phyloP scores from a whole-genome alignment of 2,888 invertebrate species.

The Troides aeacus region DNA sequence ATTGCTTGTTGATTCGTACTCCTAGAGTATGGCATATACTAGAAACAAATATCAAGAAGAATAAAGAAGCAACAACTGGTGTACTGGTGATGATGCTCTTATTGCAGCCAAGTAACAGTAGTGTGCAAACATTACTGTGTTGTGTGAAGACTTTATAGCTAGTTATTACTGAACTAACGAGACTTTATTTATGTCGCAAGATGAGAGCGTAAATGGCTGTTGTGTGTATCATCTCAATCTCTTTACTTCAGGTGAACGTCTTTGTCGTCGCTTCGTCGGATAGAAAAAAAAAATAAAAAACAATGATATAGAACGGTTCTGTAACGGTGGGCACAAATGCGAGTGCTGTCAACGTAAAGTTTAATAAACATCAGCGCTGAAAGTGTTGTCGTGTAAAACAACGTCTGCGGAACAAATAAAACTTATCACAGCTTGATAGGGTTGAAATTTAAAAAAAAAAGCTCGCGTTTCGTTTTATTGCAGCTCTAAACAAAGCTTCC shows the following conservation, averaged over 20 bases:
- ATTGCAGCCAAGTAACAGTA: too few species aligned
- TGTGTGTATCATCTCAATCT: too few species aligned
- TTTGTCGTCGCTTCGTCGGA: too few species aligned
- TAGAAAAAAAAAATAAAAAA: not conserved
- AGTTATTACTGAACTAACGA: too few species aligned
- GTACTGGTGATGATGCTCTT: too few species aligned
- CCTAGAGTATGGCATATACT: too few species aligned
- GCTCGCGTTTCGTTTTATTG: not conserved
- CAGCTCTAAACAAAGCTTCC: constrained; percentile 13
- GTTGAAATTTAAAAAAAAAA: not conserved
- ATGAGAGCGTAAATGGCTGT: too few species aligned
- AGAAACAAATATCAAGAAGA: not conserved
- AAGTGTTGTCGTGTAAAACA: not conserved
- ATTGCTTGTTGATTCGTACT: too few species aligned
- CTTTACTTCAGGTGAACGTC: too few species aligned
- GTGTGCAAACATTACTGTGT: too few species aligned
- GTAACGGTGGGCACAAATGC: not conserved
- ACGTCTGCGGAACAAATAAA: not conserved
- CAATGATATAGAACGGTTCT: not conserved
- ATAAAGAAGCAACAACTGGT: not conserved
- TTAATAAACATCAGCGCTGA: constrained; percentile 6
- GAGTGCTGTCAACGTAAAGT: not conserved
- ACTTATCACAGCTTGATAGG: not conserved
- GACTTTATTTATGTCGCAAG: too few species aligned
- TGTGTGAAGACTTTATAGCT: too few species aligned